Percentiles rank a stretch among this genome's conserved stretches.
These are phyloP conservation scores for Coelinius sp. DNA, from an alignment of 2,888 invertebrate genomes.

Conservation along the genomic window DNA sequence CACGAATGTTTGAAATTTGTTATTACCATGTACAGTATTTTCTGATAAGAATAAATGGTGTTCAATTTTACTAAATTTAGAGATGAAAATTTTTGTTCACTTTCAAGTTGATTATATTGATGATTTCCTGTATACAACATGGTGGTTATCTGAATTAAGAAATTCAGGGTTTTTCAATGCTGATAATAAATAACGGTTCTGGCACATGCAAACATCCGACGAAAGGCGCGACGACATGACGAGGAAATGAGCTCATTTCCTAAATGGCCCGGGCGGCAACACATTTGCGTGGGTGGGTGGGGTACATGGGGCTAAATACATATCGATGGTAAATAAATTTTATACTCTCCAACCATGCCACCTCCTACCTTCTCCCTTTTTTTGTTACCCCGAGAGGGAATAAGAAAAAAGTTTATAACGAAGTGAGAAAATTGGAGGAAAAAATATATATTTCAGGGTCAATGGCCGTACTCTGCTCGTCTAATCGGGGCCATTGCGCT, in stretches of 20 bases:
- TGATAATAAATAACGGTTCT: slow-evolving; percentile 12
- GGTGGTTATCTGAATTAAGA: not conserved
- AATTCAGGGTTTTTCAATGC: not conserved
- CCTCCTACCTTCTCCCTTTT: not conserved
- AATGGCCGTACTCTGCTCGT: slow-evolving; percentile 19
- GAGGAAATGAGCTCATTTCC: slow-evolving; percentile 30
- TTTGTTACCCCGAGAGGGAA: not conserved
- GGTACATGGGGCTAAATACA: not conserved
- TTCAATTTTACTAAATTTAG: too few species aligned
- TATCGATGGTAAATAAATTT: not conserved
- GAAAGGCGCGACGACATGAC: slow-evolving; percentile 25
- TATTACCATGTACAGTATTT: not conserved
- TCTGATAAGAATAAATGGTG: not conserved
- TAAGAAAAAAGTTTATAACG: too few species aligned
- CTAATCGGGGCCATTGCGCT: slow-evolving; percentile 42
- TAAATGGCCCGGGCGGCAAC: slow-evolving; percentile 28
- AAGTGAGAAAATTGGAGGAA: not conserved
- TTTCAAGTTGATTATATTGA: not conserved
- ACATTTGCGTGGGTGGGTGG: slow-evolving; percentile 11
- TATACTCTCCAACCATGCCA: not conserved
- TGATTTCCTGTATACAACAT: not conserved
- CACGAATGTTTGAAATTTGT: not conserved
- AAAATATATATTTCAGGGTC: slow-evolving; percentile 10
- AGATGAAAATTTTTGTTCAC: too few species aligned
- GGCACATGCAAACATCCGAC: slow-evolving; percentile 13